Percentiles rank a stretch among this genome's conserved stretches.
These are phyloP conservation scores for Tenodera sinensis DNA, from an alignment of 2,888 invertebrate species.

Conservation along the genomic window DNA sequence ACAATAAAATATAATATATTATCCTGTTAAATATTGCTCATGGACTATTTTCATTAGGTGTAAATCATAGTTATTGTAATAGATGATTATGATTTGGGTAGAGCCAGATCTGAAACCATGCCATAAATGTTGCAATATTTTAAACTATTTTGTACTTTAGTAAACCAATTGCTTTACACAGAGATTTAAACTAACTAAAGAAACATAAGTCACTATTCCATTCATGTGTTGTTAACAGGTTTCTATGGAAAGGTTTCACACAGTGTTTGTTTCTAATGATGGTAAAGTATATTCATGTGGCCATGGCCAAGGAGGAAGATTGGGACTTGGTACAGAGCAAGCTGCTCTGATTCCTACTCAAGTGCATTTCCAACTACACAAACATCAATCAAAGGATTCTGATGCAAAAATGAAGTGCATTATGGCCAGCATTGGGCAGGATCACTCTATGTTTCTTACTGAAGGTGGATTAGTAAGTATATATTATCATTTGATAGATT, in stretches of 20 bases:
- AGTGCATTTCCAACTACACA: slow-evolving; percentile 40
- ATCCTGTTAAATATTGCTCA: no score
- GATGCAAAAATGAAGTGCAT: slow-evolving; percentile 44
- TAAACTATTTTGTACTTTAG: no score
- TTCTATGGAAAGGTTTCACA: slow-evolving; percentile 73
- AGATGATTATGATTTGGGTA: no score
- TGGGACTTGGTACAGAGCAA: slow-evolving; percentile 63
- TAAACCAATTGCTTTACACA: no score
- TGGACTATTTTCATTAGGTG: no score
- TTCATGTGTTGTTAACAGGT: slow-evolving; percentile 48
- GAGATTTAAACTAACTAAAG: no score
- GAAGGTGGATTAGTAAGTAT: slow-evolving; percentile 57
- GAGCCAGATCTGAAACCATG: no score
- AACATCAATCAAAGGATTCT: slow-evolving; percentile 16
- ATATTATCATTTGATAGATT: no score
- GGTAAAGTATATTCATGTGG: slow-evolving; percentile 72
- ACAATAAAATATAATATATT: no score
- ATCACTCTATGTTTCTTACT: slow-evolving; percentile 65
- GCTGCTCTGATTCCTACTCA: slow-evolving; percentile 55
- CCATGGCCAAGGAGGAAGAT: slow-evolving; percentile 71
- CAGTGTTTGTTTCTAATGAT: slow-evolving; percentile 58
- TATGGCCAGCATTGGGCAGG: slow-evolving; percentile 57
- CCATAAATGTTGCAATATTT: no score
- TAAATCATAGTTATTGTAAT: no score
- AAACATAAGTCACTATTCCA: no score